These are phyloP conservation scores for Stegodyphus dumicola DNA, from an alignment of 1,140 invertebrate species.

Conservation along the genomic window DNA sequence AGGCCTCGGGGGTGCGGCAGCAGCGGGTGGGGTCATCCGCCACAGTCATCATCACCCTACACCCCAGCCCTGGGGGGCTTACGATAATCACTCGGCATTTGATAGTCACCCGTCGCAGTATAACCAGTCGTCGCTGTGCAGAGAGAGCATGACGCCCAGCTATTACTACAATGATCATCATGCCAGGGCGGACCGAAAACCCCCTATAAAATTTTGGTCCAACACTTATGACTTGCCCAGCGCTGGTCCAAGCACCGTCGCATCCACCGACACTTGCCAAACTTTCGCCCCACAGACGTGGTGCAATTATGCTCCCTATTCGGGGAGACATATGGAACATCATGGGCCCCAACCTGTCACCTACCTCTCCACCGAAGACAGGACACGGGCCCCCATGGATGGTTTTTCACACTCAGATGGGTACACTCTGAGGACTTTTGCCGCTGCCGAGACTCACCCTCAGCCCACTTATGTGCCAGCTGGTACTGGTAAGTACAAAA, in stretches of 20 bases:
- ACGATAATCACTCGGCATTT: conserved; percentile 74
- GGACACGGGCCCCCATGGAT: conserved; percentile 72
- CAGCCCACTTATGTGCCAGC: conserved; percentile 81
- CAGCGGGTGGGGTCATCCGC: conserved; percentile 74
- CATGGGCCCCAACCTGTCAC: conserved; percentile 66
- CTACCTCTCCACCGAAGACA: conserved; percentile 73
- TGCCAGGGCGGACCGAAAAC: conserved; percentile 69
- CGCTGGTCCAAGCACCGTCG: conserved; percentile 71
- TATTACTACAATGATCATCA: conserved; percentile 74
- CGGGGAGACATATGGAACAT: conserved; percentile 66
- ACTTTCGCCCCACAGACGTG: conserved; percentile 67
- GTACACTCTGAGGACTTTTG: conserved; percentile 80
- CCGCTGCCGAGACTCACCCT: conserved; percentile 77
- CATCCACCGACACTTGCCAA: conserved; percentile 74
- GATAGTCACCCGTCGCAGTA: conserved; percentile 68
- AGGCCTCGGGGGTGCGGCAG: conserved; percentile 54
- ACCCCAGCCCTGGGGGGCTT: conserved; percentile 75
- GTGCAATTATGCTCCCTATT: conserved; percentile 74
- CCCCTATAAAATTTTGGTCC: conserved; percentile 78
- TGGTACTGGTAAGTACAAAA: conserved; percentile 71
- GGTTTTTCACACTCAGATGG: conserved; percentile 78
- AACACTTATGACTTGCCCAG: conserved; percentile 65
- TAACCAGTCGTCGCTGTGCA: conserved; percentile 68
- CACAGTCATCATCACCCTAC: conserved; percentile 73
- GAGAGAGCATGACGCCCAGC: conserved; percentile 75